Conservation (phyloP, 2,888 invertebrate genomes). For the Glyphotaelius pellucidus region DNA sequence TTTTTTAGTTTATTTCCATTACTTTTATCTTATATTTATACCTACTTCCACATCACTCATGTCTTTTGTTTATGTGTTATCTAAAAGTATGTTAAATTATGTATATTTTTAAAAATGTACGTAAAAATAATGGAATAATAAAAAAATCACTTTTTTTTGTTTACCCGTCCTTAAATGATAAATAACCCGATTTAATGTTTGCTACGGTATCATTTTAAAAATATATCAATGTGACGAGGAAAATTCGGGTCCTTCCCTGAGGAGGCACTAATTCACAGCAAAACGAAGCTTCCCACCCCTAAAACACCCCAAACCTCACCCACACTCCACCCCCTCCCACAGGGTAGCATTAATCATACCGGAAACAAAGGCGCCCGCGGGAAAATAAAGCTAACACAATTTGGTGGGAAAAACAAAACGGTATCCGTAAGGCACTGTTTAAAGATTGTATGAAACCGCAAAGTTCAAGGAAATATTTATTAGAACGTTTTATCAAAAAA, state of each 20-base stretch:
- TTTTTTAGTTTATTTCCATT: too few species aligned
- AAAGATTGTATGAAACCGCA: slow-evolving; percentile 37
- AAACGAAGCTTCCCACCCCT: slow-evolving; percentile 24
- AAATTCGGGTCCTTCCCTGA: slow-evolving; percentile 9
- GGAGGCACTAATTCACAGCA: slow-evolving; percentile 45
- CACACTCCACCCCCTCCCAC: slow-evolving; percentile 1
- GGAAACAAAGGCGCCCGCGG: slow-evolving; percentile 62
- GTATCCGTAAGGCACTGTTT: slow-evolving; percentile 41
- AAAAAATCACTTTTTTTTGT: not conserved
- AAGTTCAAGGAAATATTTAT: slow-evolving; percentile 11
- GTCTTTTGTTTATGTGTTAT: too few species aligned
- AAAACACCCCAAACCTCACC: not conserved
- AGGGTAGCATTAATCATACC: slow-evolving; percentile 61
- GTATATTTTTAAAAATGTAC: too few species aligned
- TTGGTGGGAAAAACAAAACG: slow-evolving; percentile 49
- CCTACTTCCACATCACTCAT: too few species aligned
- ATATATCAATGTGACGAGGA: slow-evolving; percentile 22
- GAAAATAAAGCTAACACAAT: slow-evolving; percentile 65
- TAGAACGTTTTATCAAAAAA: not conserved
- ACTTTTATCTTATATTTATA: too few species aligned
- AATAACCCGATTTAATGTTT: not conserved
- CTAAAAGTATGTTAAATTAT: too few species aligned
- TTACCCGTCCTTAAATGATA: not conserved
- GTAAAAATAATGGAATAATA: too few species aligned
- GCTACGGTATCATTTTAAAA: slow-evolving; percentile 1